These are phyloP conservation scores for Germaria angustata DNA, from an alignment of 2,888 invertebrate species.

Conservation along the genomic window DNA sequence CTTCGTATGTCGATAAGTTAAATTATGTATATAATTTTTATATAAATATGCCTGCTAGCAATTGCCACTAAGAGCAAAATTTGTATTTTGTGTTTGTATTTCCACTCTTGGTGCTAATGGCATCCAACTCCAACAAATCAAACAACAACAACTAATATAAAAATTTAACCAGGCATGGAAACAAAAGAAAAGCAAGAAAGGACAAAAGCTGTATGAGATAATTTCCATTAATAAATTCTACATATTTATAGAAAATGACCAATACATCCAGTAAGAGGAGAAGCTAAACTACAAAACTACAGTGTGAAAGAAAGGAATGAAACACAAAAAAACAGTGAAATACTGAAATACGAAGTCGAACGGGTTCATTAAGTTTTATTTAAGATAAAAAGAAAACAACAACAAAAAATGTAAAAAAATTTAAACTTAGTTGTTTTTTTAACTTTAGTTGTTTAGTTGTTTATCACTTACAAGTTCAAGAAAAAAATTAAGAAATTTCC, in stretches of 20 bases:
- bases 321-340: too few species aligned
- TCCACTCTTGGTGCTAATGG: slow-evolving; percentile 20
- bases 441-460: too few species aligned
- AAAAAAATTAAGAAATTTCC: too few species aligned
- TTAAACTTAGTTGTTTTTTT: too few species aligned
- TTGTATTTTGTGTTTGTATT: neutral
- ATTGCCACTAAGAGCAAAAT: slow-evolving; percentile 19
- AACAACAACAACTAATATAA: neutral
- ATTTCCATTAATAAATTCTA: neutral
- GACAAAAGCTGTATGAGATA: neutral
- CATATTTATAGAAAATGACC: neutral
- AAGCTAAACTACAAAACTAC: too few species aligned
- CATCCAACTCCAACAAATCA: neutral
- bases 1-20: neutral
- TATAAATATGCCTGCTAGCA: neutral
- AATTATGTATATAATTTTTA: neutral
- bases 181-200: neutral
- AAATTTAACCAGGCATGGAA: slow-evolving; percentile 8
- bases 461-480: too few species aligned
- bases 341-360: slow-evolving; percentile 12
- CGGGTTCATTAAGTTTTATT: slow-evolving; percentile 46
- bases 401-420: neutral
- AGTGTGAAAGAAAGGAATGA: too few species aligned
- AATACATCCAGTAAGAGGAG: too few species aligned
- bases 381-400: neutral